phyloP scores from a whole-genome alignment of 2,888 invertebrate species.

The Aromia moschata region DNA sequence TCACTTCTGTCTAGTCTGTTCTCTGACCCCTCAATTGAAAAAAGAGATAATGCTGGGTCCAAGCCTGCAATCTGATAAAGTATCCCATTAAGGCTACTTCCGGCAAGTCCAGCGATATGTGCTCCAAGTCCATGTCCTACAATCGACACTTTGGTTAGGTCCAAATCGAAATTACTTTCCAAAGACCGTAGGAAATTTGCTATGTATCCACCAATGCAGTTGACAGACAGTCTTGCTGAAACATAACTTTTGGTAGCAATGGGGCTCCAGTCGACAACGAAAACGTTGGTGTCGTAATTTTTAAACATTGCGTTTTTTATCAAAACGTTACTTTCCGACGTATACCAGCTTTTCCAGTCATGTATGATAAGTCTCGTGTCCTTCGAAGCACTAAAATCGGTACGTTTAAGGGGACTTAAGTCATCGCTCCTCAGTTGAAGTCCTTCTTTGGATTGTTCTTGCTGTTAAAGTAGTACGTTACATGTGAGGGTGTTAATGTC shows the following conservation, averaged over 20 bases:
- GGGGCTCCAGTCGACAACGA: conserved; percentile 56
- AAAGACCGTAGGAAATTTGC: conserved; percentile 44
- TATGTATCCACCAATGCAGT: conserved; percentile 45
- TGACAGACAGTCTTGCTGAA: conserved; percentile 41
- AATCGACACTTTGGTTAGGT: conserved; percentile 27
- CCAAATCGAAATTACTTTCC: conserved; percentile 20
- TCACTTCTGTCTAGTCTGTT: conserved; percentile 50
- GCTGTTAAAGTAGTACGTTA: conserved; percentile 48
- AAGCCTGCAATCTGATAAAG: conserved; percentile 44
- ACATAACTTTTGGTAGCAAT: conserved; percentile 40
- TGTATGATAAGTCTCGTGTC: conserved; percentile 51
- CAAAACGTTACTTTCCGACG: conserved; percentile 42
- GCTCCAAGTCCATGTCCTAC: conserved; percentile 51
- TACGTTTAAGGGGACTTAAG: conserved; percentile 21
- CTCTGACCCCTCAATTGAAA: conserved; percentile 25
- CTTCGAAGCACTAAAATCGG: conserved; percentile 40
- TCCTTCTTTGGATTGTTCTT: conserved; percentile 27
- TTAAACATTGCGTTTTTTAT: conserved; percentile 44
- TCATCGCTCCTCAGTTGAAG: neutral
- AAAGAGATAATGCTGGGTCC: conserved; percentile 41
- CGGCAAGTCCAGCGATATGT: conserved; percentile 50
- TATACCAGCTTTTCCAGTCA: conserved; percentile 50
- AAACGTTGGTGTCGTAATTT: conserved; percentile 50
- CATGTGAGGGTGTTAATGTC: conserved; percentile 34
- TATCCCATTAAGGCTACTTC: conserved; percentile 33